These are phyloP conservation scores for Labia minor DNA, from an alignment of 2,888 invertebrate species.

Conservation along the genomic window DNA sequence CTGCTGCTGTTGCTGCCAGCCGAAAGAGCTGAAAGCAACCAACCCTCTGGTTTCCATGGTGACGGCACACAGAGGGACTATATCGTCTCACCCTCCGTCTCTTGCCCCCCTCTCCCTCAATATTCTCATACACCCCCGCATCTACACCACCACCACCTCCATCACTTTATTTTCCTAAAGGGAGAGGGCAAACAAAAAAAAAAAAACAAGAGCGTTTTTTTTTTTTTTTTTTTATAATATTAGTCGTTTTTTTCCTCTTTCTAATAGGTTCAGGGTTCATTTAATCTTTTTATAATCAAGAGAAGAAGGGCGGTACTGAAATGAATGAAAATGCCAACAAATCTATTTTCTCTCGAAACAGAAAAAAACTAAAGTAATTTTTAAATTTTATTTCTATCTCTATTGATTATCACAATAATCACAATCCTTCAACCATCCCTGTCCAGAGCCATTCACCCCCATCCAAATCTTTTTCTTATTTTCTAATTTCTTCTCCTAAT, in stretches of 20 bases:
- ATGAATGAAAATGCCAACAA: no score
- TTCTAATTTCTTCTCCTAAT: no score
- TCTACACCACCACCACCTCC: background rate
- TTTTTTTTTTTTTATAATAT: no score
- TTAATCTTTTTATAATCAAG: background rate
- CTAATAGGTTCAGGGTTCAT: background rate
- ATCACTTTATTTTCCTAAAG: background rate
- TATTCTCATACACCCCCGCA: background rate
- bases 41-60: background rate
- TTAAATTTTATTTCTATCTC: no score
- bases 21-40: background rate
- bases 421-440: no score
- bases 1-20: background rate
- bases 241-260: background rate
- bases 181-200: no score
- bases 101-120: background rate
- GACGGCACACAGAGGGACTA: background rate
- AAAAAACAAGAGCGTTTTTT: background rate
- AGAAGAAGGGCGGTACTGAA: background rate
- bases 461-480: no score
- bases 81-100: no score
- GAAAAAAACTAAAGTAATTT: no score
- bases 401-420: no score
- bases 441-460: no score
- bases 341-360: no score